These are phyloP conservation scores for Dermatemys mawii DNA, from an alignment of 2,113 vertebrate species.

Conservation along the genomic window DNA sequence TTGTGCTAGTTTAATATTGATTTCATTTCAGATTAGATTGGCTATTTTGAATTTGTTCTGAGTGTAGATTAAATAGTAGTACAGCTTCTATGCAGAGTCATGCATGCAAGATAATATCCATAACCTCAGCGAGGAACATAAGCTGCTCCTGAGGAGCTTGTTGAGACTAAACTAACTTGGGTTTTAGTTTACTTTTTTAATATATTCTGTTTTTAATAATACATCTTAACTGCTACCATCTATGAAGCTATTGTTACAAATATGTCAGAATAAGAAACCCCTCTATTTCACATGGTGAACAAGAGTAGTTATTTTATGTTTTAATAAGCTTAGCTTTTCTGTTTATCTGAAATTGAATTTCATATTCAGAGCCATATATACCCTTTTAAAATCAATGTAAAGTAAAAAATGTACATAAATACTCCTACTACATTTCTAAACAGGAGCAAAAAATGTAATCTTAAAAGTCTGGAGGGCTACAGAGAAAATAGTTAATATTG, in stretches of 20 bases:
- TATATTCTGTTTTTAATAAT: neutral
- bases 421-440: neutral
- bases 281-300: neutral
- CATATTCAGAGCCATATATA: neutral
- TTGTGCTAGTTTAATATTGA: neutral
- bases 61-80: neutral
- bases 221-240: neutral
- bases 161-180: neutral
- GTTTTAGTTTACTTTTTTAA: neutral
- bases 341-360: neutral
- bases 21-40: fast-evolving
- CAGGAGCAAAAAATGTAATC: neutral
- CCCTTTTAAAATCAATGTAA: neutral
- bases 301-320: neutral
- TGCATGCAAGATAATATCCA: neutral
- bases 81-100: neutral
- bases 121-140: neutral
- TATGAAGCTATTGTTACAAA: neutral
- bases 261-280: neutral
- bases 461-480: neutral
- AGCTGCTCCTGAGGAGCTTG: neutral
- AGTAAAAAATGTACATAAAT: neutral
- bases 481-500: neutral
- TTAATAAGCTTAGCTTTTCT: neutral
- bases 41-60: fast-evolving